Percentiles rank a stretch among this genome's conserved stretches.
Conservation (phyloP, 2,797 vertebrate genomes). For the Notoglanidium macrostoma region DNA sequence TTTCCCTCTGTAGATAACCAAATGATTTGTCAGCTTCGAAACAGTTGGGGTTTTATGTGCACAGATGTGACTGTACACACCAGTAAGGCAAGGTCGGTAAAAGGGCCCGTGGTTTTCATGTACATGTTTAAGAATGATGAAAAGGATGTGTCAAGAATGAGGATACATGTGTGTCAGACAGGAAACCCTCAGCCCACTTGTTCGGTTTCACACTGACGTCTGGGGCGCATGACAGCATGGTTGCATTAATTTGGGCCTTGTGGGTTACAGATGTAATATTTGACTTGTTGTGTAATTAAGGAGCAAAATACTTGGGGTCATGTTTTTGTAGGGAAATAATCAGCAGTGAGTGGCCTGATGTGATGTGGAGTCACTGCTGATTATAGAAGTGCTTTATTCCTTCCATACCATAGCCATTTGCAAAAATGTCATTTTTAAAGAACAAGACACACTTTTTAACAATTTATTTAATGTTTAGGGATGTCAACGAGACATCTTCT, state of each 20-base stretch:
- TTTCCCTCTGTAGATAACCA: background rate
- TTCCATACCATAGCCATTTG: background rate
- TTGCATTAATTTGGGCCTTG: background rate
- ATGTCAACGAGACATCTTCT: background rate
- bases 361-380: background rate
- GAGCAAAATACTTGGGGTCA: background rate
- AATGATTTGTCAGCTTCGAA: background rate
- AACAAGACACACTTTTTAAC: background rate
- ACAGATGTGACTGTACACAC: background rate
- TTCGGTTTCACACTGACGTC: slow-evolving; percentile 25
- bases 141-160: slow-evolving; percentile 33
- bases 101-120: slow-evolving; percentile 7
- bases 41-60: background rate
- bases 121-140: slow-evolving; percentile 20
- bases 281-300: background rate
- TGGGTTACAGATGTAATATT: background rate
- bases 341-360: background rate
- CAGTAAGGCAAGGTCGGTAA: background rate
- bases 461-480: background rate
- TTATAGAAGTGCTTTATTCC: background rate
- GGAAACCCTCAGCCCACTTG: slow-evolving; percentile 43
- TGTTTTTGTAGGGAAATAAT: background rate
- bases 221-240: background rate
- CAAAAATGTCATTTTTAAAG: background rate
- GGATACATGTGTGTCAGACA: slow-evolving; percentile 39